phyloP scores from a whole-genome alignment of 2,888 invertebrate species.

The Metallyticus violacea region DNA sequence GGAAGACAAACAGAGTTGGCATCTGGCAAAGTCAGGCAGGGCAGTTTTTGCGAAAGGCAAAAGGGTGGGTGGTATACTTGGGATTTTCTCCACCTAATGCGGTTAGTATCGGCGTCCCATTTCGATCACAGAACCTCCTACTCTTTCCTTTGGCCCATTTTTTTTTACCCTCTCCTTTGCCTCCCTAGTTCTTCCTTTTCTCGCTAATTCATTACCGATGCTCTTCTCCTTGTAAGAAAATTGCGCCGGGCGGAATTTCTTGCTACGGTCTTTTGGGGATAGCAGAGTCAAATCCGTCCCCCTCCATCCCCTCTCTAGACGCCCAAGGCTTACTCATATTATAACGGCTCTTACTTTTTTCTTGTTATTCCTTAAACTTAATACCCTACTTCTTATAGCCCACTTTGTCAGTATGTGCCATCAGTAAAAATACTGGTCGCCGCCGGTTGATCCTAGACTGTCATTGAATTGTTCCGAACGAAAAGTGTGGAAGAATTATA shows the following conservation, averaged over 20 bases:
- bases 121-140: not conserved
- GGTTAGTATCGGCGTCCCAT: not conserved
- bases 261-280: not conserved
- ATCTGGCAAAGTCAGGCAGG: not conserved
- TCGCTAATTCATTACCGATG: not conserved
- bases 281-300: not conserved
- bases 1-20: not conserved
- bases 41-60: no score
- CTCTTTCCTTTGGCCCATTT: not conserved
- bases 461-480: no score
- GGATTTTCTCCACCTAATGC: not conserved
- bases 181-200: not conserved
- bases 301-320: no score
- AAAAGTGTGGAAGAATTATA: no score
- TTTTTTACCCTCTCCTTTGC: no score
- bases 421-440: not conserved
- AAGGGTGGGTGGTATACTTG: no score
- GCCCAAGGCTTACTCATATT: not conserved
- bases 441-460: no score
- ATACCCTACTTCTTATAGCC: not conserved
- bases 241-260: not conserved
- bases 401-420: not conserved
- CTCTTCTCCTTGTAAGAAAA: not conserved
- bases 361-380: not conserved
- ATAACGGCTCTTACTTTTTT: not conserved